Base-by-base conservation (phyloP, 2,797 vertebrate genomes). In the Xenopus petersii region DNA sequence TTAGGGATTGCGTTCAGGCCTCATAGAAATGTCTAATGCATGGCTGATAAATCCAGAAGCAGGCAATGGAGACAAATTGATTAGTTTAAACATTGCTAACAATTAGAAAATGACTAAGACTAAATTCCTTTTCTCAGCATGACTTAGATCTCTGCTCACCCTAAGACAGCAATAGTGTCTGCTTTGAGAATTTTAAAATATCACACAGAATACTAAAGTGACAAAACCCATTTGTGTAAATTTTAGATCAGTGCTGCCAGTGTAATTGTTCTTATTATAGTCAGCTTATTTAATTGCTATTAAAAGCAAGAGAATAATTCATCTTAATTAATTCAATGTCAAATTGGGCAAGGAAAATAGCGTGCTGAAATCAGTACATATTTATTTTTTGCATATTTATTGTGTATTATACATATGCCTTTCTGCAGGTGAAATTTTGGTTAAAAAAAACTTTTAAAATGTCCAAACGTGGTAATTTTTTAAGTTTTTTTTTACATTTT, bases 181-280 rank as follows among this genome's bases (percentile, higher is more conserved):
- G 75, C 64, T 72, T 67, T 65, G 60, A 62, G 64, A 77, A 61
- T 71, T 72, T 58, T 67, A 67, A 77, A 77, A 77, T 72, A 67
- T 72, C 65, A 67, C 64, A 55, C 63, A 72, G 70, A 77, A 77
- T 61, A 67, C 69, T 33, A 60, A 72, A 67, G 64, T 77, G 75
- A 72, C 75, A 77, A 76, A 71, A 72, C 56, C 64, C 64, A 77
- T 77, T 77, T 71, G 75, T 54, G 70, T 42, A 73, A 67, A 78
- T 78, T 73, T 78, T 73, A 69, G 33, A 73, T 78, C 60, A 69
- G 70, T 63, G 24, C 49, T 73, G 70, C 71, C 42, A 73, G 30
- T 73, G 60, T 78, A 69, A 73, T 73, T 78, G 71, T 78, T 78
- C 70, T 73, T 78, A 69, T 73, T 78, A 69, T 71, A 64, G 60